These are phyloP conservation scores for Callipepla squamata DNA, from an alignment of 2,113 vertebrate species.

Conservation along the genomic window DNA sequence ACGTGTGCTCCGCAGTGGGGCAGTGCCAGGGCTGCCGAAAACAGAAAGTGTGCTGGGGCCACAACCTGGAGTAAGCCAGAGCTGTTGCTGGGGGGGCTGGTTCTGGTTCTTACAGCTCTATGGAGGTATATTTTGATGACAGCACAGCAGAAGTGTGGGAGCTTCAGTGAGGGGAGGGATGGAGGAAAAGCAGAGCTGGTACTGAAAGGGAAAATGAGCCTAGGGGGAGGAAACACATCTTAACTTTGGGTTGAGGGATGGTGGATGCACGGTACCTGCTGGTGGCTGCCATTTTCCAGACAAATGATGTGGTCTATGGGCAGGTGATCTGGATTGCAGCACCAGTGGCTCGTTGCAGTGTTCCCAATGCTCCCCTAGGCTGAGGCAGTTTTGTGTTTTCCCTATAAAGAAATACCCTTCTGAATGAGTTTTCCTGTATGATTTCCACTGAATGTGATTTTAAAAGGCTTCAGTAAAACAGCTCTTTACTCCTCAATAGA, in stretches of 20 bases:
- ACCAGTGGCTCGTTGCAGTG: not conserved
- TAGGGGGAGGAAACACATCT: conserved; percentile 1
- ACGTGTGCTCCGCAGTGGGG: rapidly evolving
- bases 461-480: conserved; percentile 20
- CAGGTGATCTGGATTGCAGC: not conserved
- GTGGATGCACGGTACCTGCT: not conserved
- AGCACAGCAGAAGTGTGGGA: not conserved
- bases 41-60: not conserved
- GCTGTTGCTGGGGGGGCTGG: not conserved
- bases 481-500: not conserved
- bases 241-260: not conserved
- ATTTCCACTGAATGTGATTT: conserved; percentile 22
- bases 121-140: conserved; percentile 34
- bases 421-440: not conserved
- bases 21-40: not conserved
- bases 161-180: not conserved
- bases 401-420: conserved; percentile 6
- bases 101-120: not conserved
- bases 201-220: not conserved
- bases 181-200: not conserved
- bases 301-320: not conserved
- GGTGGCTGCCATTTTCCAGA: conserved; percentile 13
- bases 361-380: not conserved
- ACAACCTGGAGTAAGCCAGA: not conserved
- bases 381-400: conserved; percentile 25